Evolutionary conservation across 35 echinoderm and acorn worm species (phyloP).

Genomic region (Lytechinus pictus): DNA sequence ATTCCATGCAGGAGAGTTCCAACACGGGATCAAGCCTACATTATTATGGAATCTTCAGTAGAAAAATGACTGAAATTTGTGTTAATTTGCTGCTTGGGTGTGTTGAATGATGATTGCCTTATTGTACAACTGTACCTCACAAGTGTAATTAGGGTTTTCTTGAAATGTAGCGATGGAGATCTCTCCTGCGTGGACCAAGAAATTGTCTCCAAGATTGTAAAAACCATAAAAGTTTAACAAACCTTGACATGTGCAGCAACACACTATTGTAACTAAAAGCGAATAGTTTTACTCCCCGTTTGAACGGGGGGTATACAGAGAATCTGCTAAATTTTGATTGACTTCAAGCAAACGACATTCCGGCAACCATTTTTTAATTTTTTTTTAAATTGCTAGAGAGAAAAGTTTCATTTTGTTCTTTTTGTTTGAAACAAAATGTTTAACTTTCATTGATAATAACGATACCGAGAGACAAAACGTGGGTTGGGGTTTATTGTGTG

Average conservation of each 20-base stretch:
- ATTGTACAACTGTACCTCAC: constrained; percentile 31
- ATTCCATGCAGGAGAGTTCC: constrained; percentile 33
- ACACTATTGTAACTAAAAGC: constrained; percentile 30
- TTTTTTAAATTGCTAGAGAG: constrained; percentile 32
- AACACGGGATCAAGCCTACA: background rate
- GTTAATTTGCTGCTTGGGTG: constrained; percentile 14
- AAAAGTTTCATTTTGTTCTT: background rate
- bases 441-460: constrained; percentile 37
- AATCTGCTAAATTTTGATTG: constrained; percentile 15
- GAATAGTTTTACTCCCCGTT: constrained; percentile 17
- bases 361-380: constrained; percentile 53
- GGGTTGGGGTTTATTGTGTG: constrained; percentile 50
- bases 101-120: constrained; percentile 28
- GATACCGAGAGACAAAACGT: constrained; percentile 28
- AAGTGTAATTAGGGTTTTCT: constrained; percentile 5
- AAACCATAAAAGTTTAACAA: background rate
- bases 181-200: constrained; percentile 37
- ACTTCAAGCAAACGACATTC: constrained; percentile 60
- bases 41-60: background rate
- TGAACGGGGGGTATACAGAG: background rate
- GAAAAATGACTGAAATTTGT: constrained; percentile 4
- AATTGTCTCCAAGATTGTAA: background rate
- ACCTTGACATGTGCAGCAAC: constrained; percentile 50
- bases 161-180: background rate
- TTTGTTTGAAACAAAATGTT: background rate